Base-by-base conservation (phyloP, 2,888 invertebrate genomes). In the Cephalotes varians region DNA sequence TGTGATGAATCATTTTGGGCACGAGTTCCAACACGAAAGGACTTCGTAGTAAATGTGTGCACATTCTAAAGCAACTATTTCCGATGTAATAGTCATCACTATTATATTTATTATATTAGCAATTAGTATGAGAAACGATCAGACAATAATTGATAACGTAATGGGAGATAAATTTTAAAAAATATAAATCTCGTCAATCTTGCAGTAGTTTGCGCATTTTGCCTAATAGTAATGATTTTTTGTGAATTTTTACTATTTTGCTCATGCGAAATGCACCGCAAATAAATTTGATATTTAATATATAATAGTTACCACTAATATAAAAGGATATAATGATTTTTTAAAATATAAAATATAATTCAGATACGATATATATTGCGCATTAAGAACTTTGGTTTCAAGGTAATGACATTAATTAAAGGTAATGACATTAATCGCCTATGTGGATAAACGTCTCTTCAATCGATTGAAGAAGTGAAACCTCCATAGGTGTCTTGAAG, bases 1-100 rank as follows among this genome's bases (percentile, higher is more conserved):
- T 10, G 18, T 9, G 28, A 44, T 64, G 64, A 44, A 64, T 65
- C 44, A 65, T 65, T 64, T 65, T 40, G 18, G 64, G 18, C 44
- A 18, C 4, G 15, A 7, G 4, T 28, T 18, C 28, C 44, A 64
- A 21, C 40, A 62, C 21, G 15, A 64, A 44, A 25, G 28, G 25
- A 7, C 28, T 44, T 44, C 5, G 5, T 44, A 44, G 28, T 44
- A 65, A 65, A 44, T 65, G 28, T 2, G 15, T 34, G 15, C 15
- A 40, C 15, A 25, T 65, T 44, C 18, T 28, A 25, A 44, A 28
- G 44, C 2, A 44, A 5, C 25, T 64, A 44, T 64, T 64, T 64
- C 1, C 40, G 40, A 64, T 12, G 25, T 18, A 28, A 44, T 18
- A 2, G 15, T 1, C 10, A 12, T 58, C 34, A 21, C 2, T 37